Evolutionary conservation across 2,113 vertebrate species (phyloP).

Genomic region (Anseranas semipalmata): DNA sequence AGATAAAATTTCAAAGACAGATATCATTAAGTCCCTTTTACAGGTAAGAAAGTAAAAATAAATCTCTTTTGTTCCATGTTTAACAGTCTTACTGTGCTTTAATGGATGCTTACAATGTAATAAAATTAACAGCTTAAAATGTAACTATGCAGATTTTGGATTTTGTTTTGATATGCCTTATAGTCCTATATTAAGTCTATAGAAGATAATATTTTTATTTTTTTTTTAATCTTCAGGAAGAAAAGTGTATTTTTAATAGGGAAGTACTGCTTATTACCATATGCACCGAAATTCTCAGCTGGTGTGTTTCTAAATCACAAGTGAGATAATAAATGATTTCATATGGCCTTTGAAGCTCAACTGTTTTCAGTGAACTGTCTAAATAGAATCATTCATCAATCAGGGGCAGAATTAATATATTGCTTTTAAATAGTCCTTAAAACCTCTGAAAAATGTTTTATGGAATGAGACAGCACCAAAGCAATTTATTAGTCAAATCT

Average conservation of each 20-base stretch:
- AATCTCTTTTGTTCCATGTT: neutral
- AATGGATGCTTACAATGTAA: neutral
- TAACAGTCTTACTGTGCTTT: neutral
- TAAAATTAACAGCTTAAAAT: conserved; percentile 18
- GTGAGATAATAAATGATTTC: neutral
- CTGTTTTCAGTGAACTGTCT: conserved; percentile 45
- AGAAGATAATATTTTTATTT: neutral
- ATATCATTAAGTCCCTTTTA: neutral
- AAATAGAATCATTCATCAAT: conserved; percentile 23
- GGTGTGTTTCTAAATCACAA: conserved; percentile 1
- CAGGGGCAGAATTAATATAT: conserved; percentile 28
- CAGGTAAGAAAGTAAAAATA: conserved; percentile 20
- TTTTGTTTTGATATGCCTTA: neutral
- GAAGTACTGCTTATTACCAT: neutral
- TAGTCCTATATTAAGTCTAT: neutral
- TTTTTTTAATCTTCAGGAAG: neutral
- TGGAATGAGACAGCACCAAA: neutral
- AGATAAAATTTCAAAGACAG: neutral
- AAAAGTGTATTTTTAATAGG: neutral
- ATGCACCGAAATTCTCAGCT: neutral
- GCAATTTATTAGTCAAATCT: conserved; percentile 32
- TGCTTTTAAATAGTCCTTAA: neutral
- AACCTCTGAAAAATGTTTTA: conserved; percentile 1
- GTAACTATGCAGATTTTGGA: neutral
- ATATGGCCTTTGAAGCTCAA: conserved; percentile 19